These are phyloP conservation scores for Cerceris ruficornis DNA, from an alignment of 2,888 invertebrate genomes.

Conservation along the genomic window DNA sequence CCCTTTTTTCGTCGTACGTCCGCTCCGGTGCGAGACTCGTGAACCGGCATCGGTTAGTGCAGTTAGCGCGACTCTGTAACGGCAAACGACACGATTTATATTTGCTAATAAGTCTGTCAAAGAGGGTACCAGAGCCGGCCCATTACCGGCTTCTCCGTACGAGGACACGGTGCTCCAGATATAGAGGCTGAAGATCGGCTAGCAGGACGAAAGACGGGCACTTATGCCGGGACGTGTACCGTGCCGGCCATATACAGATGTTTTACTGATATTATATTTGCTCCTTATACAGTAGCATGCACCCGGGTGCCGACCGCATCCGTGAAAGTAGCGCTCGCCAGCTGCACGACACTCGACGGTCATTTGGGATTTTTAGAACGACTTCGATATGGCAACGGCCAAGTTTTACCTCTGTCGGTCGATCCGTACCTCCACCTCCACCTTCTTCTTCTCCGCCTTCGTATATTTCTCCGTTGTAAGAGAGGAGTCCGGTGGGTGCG, in stretches of 20 bases:
- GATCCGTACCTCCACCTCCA: slow-evolving; percentile 5
- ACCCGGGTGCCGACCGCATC: slow-evolving; percentile 44
- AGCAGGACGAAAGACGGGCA: slow-evolving; percentile 41
- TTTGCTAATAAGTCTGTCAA: slow-evolving; percentile 67
- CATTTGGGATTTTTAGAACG: slow-evolving; percentile 52
- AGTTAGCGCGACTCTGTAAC: slow-evolving; percentile 35
- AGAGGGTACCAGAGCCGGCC: slow-evolving; percentile 40
- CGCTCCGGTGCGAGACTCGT: background rate
- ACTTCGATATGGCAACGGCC: slow-evolving; percentile 44
- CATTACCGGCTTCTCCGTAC: slow-evolving; percentile 52
- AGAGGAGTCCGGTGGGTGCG: no score
- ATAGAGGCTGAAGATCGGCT: slow-evolving; percentile 39
- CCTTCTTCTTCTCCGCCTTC: background rate
- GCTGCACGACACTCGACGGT: slow-evolving; percentile 44
- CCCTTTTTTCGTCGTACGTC: slow-evolving; percentile 19
- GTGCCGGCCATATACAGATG: slow-evolving; percentile 58
- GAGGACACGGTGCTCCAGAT: slow-evolving; percentile 52
- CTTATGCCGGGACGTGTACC: slow-evolving; percentile 37
- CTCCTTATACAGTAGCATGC: slow-evolving; percentile 51
- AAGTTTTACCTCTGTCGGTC: slow-evolving; percentile 5
- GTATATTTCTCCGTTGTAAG: no score
- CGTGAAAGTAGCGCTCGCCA: slow-evolving; percentile 52
- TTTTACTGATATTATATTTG: slow-evolving; percentile 66
- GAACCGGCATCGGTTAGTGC: background rate
- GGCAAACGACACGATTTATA: slow-evolving; percentile 58